A percentile compares a stretch with the other conserved stretches of the same genome.
Evolutionary conservation across 2,888 invertebrate genomes (phyloP).

Genomic region (Agrotis puta): DNA sequence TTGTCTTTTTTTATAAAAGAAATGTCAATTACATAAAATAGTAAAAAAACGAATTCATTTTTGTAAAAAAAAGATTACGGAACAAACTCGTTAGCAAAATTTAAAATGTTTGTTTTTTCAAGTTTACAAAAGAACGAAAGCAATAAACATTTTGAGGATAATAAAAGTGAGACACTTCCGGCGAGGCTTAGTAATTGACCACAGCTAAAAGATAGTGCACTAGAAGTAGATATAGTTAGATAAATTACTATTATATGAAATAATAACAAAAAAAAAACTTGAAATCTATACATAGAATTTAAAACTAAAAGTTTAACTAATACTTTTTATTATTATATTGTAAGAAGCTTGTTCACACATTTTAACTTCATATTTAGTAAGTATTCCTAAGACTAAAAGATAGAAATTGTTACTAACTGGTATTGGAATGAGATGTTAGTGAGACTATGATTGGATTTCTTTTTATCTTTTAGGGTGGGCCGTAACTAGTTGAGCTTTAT

Average conservation of each 20-base stretch:
- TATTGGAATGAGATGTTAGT: constrained; percentile 79
- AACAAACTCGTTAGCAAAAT: constrained; percentile 14
- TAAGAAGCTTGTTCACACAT: constrained; percentile 91
- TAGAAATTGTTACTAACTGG: constrained; percentile 75
- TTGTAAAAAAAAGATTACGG: constrained; percentile 38
- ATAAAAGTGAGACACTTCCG: constrained; percentile 77
- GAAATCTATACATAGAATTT: constrained; percentile 90
- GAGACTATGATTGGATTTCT: constrained; percentile 77
- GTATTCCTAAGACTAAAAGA: constrained; percentile 84
- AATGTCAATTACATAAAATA: constrained; percentile 61
- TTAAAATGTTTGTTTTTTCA: constrained; percentile 19
- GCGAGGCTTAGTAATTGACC: constrained; percentile 86
- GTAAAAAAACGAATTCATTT: constrained; percentile 37
- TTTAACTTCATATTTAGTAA: constrained; percentile 90
- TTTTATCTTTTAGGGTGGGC: constrained; percentile 74
- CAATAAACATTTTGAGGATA: constrained; percentile 46
- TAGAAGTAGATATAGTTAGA: constrained; percentile 89
- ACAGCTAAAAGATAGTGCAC: constrained; percentile 90
- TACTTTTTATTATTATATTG: constrained; percentile 89
- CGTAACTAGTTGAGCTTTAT: constrained; percentile 66
- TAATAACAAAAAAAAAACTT: constrained; percentile 83
- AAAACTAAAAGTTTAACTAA: constrained; percentile 90
- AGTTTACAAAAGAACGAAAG: constrained; percentile 35
- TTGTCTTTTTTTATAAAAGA: constrained; percentile 37
- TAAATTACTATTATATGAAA: constrained; percentile 87